Evolutionary conservation across 2,113 vertebrate species (phyloP).

Genomic region (Saguinus imperator): DNA sequence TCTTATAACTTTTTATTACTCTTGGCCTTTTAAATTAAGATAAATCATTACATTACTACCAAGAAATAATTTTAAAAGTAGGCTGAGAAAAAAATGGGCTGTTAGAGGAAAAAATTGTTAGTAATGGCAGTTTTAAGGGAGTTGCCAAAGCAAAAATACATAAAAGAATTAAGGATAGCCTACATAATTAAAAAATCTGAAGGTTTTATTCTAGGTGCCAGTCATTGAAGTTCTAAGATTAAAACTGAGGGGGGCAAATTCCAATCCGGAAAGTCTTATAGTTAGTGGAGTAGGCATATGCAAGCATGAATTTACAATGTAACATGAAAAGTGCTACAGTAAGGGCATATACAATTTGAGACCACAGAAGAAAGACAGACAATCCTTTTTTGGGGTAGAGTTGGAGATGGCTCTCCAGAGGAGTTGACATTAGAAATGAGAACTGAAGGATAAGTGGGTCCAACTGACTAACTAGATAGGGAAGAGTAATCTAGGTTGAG

Average conservation of each 20-base stretch:
- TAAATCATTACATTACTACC: neutral
- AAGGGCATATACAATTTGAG: neutral
- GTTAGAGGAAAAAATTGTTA: slow-evolving; percentile 9
- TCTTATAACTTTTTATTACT: neutral
- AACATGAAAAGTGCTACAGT: neutral
- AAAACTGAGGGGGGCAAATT: slow-evolving; percentile 1
- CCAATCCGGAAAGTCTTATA: neutral
- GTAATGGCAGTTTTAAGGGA: neutral
- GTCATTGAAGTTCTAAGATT: neutral
- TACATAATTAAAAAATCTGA: neutral
- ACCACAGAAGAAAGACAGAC: neutral
- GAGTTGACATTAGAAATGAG: neutral
- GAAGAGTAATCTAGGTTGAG: neutral
- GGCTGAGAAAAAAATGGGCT: neutral
- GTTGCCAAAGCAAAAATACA: neutral
- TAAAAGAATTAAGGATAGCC: slow-evolving; percentile 15
- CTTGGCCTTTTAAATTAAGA: slow-evolving; percentile 26
- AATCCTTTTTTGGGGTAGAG: neutral
- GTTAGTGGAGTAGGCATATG: neutral
- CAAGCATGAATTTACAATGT: neutral
- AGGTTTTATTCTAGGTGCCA: slow-evolving; percentile 11
- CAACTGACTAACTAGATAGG: neutral
- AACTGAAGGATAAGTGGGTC: neutral
- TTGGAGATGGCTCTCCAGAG: neutral
- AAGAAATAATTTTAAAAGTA: slow-evolving; percentile 20